These are phyloP conservation scores for Escarpia spicata DNA, from an alignment of 2,888 invertebrate species.

Conservation along the genomic window DNA sequence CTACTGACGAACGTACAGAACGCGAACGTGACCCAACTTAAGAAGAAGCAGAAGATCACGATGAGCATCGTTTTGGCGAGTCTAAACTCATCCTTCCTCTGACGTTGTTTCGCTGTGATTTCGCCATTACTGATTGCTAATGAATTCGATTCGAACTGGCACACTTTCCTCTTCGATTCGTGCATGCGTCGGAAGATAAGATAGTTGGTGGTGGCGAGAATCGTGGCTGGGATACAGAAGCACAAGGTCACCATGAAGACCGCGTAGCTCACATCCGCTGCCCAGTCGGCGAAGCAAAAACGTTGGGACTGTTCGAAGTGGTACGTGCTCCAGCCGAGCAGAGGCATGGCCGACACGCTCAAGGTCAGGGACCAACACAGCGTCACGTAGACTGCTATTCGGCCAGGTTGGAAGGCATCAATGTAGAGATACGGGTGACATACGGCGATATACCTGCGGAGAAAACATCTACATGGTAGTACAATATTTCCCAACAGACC, in stretches of 20 bases:
- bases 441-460: conserved; percentile 3
- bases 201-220: neutral
- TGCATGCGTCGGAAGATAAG: neutral
- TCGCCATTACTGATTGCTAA: neutral
- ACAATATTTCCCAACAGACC: too few species aligned
- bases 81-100: neutral
- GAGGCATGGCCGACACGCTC: neutral
- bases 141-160: neutral
- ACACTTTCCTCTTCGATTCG: neutral
- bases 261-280: neutral
- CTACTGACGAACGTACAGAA: neutral
- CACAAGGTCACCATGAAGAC: conserved; percentile 21
- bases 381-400: neutral
- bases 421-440: neutral
- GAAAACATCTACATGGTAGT: too few species aligned
- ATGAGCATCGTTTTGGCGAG: conserved; percentile 13
- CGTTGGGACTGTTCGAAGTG: neutral
- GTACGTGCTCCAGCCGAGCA: conserved; percentile 13
- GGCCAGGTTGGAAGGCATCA: neutral
- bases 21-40: neutral
- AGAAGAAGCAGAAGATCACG: neutral
- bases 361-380: conserved; percentile 18
- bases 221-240: neutral
- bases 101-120: neutral
- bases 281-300: conserved; percentile 18